These are phyloP conservation scores for Trichosurus vulpecula DNA, from an alignment of 2,797 vertebrate species.

Conservation along the genomic window DNA sequence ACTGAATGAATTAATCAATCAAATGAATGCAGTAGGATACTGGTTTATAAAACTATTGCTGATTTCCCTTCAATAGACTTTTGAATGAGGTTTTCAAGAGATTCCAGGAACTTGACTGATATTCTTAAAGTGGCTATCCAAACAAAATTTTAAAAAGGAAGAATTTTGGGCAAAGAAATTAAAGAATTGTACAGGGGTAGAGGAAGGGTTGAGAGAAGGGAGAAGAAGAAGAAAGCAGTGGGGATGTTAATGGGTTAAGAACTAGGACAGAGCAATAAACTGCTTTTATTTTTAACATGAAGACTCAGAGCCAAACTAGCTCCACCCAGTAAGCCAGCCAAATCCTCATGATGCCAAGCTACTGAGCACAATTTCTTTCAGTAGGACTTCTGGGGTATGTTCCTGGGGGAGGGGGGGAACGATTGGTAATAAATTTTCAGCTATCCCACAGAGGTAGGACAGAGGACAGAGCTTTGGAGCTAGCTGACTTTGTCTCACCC, in stretches of 20 bases:
- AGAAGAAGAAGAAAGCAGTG: no score
- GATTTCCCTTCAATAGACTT: not conserved
- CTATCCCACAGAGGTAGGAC: not conserved
- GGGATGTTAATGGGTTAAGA: slow-evolving; percentile 20
- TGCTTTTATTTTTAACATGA: not conserved
- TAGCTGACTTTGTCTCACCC: not conserved
- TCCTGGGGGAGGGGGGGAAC: not conserved
- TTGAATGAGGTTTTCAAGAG: not conserved
- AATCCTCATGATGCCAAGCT: not conserved
- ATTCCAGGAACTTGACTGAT: not conserved
- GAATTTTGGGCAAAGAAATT: not conserved
- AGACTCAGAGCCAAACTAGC: not conserved
- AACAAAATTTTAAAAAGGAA: not conserved
- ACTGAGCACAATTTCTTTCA: slow-evolving; percentile 13
- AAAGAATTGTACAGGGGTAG: not conserved
- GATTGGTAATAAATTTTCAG: not conserved
- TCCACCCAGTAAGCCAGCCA: not conserved
- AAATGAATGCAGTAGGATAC: not conserved
- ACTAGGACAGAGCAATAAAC: not conserved
- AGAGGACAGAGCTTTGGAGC: not conserved
- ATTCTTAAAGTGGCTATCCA: not conserved
- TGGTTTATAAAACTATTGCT: not conserved
- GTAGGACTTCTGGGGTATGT: not conserved
- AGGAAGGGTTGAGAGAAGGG: not conserved
- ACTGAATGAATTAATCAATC: not conserved